A percentile compares a stretch with the other conserved stretches of the same genome.
Conservation (phyloP, 2,797 vertebrate genomes). For the Dendrocincla fuliginosa region DNA sequence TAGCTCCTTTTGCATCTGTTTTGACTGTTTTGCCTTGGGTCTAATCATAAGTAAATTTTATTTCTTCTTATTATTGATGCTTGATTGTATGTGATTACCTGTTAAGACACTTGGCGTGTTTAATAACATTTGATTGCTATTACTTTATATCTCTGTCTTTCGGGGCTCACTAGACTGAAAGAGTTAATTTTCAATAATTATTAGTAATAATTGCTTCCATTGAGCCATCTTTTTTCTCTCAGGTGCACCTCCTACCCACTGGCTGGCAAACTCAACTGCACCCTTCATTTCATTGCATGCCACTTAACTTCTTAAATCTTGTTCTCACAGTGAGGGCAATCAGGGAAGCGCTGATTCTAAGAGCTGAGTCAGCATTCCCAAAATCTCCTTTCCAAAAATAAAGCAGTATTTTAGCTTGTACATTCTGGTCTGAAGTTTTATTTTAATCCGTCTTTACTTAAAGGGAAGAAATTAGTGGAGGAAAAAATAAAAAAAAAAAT, state of each 20-base stretch:
- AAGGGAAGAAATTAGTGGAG: neutral
- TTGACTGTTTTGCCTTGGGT: constrained; percentile 9
- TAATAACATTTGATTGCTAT: constrained; percentile 47
- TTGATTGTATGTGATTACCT: constrained; percentile 44
- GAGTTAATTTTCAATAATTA: neutral
- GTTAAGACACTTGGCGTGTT: constrained; percentile 14
- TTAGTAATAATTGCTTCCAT: neutral
- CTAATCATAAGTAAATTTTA: constrained; percentile 39
- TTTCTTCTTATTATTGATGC: constrained; percentile 35
- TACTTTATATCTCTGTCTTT: neutral
- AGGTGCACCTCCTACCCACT: neutral
- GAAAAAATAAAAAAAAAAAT: neutral
- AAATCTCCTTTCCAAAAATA: constrained; percentile 71
- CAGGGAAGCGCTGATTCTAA: neutral
- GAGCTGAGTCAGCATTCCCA: constrained; percentile 64
- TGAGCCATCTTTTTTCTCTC: neutral
- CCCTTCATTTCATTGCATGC: neutral
- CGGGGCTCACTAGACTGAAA: neutral
- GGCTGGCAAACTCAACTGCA: neutral
- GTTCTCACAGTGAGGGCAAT: neutral
- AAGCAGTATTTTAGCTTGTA: constrained; percentile 60
- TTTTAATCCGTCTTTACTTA: constrained; percentile 55
- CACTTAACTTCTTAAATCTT: constrained; percentile 45
- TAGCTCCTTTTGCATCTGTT: neutral
- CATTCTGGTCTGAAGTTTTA: constrained; percentile 29